These are phyloP conservation scores for Cylloceria caligata DNA, from an alignment of 2,888 invertebrate genomes.

Conservation along the genomic window DNA sequence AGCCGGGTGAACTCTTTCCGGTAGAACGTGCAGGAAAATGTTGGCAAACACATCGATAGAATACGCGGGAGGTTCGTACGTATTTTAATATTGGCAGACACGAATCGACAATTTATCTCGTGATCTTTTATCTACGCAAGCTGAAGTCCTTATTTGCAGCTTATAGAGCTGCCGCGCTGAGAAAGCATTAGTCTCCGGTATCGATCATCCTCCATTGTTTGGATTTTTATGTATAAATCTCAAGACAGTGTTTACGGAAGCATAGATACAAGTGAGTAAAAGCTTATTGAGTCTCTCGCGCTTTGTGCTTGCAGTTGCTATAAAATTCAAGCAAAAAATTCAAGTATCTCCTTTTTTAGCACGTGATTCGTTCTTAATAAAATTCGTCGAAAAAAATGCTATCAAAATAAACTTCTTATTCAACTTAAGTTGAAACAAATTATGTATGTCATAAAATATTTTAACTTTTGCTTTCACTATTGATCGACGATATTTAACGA, in stretches of 20 bases:
- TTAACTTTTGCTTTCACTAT: too few relatives aligned
- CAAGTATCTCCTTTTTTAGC: too few relatives aligned
- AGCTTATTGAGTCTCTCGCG: too few relatives aligned
- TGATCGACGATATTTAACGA: too few relatives aligned
- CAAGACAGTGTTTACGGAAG: not conserved
- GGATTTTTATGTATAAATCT: constrained; percentile 16
- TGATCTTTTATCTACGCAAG: constrained; percentile 42
- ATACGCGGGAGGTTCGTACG: constrained; percentile 17
- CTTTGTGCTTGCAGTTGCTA: too few relatives aligned
- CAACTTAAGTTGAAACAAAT: too few relatives aligned
- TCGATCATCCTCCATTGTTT: constrained; percentile 4
- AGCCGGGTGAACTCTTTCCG: constrained; percentile 42
- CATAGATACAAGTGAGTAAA: not conserved
- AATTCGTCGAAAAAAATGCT: too few relatives aligned
- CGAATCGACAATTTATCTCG: constrained; percentile 39
- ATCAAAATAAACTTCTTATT: too few relatives aligned
- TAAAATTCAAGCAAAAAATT: too few relatives aligned
- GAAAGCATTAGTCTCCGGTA: constrained; percentile 12
- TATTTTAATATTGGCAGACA: constrained; percentile 35
- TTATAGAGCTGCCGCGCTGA: constrained; percentile 18
- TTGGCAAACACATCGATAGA: constrained; percentile 47
- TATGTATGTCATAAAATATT: too few relatives aligned
- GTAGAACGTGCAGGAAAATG: constrained; percentile 31
- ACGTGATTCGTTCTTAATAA: too few relatives aligned
- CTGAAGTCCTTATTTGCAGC: constrained; percentile 35